These are phyloP conservation scores for Panagrolaimus sp. DNA, from an alignment of 1,140 invertebrate genomes.

Conservation along the genomic window DNA sequence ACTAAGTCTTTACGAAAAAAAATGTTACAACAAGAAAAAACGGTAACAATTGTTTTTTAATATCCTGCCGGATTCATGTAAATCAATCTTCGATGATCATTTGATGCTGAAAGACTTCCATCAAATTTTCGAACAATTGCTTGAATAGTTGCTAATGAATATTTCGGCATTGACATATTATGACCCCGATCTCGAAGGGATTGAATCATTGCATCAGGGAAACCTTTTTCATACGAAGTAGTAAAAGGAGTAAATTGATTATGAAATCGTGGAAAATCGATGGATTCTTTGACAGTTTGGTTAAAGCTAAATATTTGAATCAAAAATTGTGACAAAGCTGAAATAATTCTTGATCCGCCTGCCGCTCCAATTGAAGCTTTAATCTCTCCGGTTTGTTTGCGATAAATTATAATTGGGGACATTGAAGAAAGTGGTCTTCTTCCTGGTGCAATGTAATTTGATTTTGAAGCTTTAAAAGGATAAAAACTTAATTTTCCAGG, in stretches of 20 bases:
- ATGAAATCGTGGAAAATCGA: constrained; percentile 79
- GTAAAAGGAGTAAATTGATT: constrained; percentile 81
- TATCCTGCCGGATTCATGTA: constrained; percentile 45
- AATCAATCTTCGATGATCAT: constrained; percentile 31
- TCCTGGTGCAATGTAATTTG: constrained; percentile 71
- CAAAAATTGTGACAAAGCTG: constrained; percentile 71
- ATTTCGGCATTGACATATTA: constrained; percentile 29
- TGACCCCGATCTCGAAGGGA: constrained; percentile 28
- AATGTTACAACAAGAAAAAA: too few species aligned
- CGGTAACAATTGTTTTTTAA: too few species aligned
- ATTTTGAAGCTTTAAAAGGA: constrained; percentile 67
- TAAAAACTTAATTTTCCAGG: constrained; percentile 71
- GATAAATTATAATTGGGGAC: constrained; percentile 75
- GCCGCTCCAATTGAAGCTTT: constrained; percentile 75
- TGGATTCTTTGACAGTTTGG: constrained; percentile 75
- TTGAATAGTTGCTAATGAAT: constrained; percentile 34
- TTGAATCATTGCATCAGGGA: constrained; percentile 58
- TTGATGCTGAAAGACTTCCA: constrained; percentile 27
- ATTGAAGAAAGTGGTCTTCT: constrained; percentile 86
- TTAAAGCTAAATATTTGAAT: constrained; percentile 76
- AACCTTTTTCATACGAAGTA: constrained; percentile 71
- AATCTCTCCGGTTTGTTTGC: constrained; percentile 66
- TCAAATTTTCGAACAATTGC: constrained; percentile 34
- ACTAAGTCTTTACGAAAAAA: too few species aligned
- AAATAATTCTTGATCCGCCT: constrained; percentile 82